Evolutionary conservation across 1,140 invertebrate species (phyloP).

Genomic region (Gryon sp.): DNA sequence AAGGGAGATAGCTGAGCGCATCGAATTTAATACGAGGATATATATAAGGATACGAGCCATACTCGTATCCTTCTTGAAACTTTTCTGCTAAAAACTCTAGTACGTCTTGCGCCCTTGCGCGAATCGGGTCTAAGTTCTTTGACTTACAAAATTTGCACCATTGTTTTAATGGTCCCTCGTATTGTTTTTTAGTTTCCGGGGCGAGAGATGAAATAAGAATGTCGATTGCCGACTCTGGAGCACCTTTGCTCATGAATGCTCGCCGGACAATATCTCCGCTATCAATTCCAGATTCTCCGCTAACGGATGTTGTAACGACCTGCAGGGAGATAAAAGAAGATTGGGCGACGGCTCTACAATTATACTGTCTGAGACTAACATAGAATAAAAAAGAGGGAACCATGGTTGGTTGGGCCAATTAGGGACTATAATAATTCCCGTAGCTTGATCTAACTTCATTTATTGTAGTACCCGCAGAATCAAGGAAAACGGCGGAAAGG

Average conservation of each 20-base stretch:
- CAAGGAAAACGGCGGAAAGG: constrained; percentile 5
- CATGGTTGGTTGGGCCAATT: constrained; percentile 18
- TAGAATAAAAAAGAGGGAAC: constrained; percentile 9
- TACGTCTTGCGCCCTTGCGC: not conserved
- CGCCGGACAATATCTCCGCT: constrained; percentile 11
- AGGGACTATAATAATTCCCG: constrained; percentile 16
- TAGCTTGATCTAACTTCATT: constrained; percentile 9
- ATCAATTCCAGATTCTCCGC: constrained; percentile 1
- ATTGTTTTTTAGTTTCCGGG: constrained; percentile 37
- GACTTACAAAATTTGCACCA: not conserved
- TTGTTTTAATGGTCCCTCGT: constrained; percentile 3
- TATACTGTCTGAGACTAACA: not conserved
- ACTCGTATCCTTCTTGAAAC: constrained; percentile 19
- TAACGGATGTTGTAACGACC: not conserved
- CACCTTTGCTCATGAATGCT: constrained; percentile 1
- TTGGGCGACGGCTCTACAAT: not conserved
- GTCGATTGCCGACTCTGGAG: not conserved
- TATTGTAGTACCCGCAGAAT: not conserved
- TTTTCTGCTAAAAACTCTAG: constrained; percentile 28
- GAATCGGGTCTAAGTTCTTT: not conserved
- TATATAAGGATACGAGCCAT: too few relatives aligned
- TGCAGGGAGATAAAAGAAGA: constrained; percentile 10
- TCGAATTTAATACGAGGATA: constrained; percentile 28
- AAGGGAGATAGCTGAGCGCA: constrained; percentile 20
- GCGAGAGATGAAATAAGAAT: constrained; percentile 12